Base-by-base conservation (phyloP, 2,797 vertebrate genomes). In the Cyprinella venusta region DNA sequence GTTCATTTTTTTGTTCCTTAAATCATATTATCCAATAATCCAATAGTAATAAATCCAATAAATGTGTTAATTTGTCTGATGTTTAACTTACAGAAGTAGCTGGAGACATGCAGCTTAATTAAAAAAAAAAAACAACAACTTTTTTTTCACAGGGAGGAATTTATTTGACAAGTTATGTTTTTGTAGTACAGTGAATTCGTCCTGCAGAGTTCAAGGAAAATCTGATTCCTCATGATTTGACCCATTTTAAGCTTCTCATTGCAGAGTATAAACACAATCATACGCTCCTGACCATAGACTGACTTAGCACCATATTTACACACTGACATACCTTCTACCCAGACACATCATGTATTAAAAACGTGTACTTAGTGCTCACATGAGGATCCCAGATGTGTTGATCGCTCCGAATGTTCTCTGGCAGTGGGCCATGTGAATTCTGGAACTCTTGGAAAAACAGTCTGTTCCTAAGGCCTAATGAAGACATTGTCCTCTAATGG, bases 301-400 rank as follows among this genome's bases (percentile, higher is more conserved):
- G 61, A 40, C 63, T 61, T 71, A 8, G 24, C 18, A 74, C 42
- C 45, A 80, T 24, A 30, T 24, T 79, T 59, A 18, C 65, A 67
- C 33, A n/a, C 36, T 24, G 30, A 65, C 80, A 79, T 52, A 63
- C 21, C 19, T 70, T 42, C 21, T 30, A 21, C 79, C 50, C 33
- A 74, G 26, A 15, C 6, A 13, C 75, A 70, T 15, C 75, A 70
- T 15, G 9, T 36, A 50, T 61, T 67, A 69, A 45, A 67, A 76
- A 70, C 1, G 19, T 48, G 54, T 63, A 65, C 63, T 36, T 19
- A 52, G 48, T 59, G 24, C 69, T 82, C 48, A 21, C 86, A 87
- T 85, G 82, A 82, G 83, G 82, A 77, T 65, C 68, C 68, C 86
- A 89, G 83, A 82, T 89, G 88, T 88, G 81, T 71, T 76, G 84